phyloP scores from a whole-genome alignment of 2,113 vertebrate genomes.

The Psittacula cyanocephala region DNA sequence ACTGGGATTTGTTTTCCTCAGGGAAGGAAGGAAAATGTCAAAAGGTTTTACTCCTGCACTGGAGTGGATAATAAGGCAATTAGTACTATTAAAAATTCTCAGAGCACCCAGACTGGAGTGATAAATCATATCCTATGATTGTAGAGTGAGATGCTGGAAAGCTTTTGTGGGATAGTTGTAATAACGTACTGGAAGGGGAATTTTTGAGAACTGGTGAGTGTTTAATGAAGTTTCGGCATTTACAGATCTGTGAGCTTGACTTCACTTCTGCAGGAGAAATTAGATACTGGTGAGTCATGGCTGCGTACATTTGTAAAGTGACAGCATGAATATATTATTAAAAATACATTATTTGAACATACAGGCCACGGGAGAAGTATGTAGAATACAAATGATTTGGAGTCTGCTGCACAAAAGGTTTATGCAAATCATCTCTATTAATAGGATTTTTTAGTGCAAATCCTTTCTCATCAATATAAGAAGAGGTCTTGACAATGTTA shows the following conservation, averaged over 20 bases:
- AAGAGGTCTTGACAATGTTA: not conserved
- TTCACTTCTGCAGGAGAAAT: not conserved
- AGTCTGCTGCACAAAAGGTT: not conserved
- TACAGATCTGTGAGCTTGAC: not conserved
- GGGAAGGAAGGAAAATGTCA: slow-evolving; percentile 60
- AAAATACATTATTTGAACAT: not conserved
- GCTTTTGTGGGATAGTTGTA: not conserved
- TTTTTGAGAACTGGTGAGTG: not conserved
- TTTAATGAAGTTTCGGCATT: not conserved
- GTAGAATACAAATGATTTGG: not conserved
- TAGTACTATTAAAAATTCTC: slow-evolving; percentile 46
- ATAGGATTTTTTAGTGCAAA: slow-evolving; percentile 22
- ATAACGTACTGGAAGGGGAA: not conserved
- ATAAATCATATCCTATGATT: slow-evolving; percentile 26
- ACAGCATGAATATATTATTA: not conserved
- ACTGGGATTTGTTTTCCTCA: slow-evolving; percentile 47
- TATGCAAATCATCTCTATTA: slow-evolving; percentile 6
- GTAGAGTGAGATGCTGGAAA: not conserved
- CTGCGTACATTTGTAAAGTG: not conserved
- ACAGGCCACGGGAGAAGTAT: not conserved
- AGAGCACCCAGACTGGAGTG: not conserved
- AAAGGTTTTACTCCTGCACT: slow-evolving; percentile 49
- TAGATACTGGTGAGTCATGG: not conserved
- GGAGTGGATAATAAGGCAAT: slow-evolving; percentile 60
- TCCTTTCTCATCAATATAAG: not conserved